phyloP scores from a whole-genome alignment of 2,797 vertebrate species.

The Erpetoichthys calabaricus region DNA sequence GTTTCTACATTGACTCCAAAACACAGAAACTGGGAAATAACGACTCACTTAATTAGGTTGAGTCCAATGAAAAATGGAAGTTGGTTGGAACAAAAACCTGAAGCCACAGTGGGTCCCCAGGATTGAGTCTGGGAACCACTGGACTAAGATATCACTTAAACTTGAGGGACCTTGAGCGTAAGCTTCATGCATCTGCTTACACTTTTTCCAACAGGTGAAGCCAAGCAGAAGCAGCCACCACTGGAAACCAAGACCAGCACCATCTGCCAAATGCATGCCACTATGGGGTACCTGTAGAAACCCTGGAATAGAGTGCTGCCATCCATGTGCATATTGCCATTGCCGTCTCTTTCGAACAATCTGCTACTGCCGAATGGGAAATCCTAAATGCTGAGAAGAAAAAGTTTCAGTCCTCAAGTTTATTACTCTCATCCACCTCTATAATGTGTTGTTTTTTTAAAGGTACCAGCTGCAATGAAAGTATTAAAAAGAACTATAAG shows the following conservation, averaged over 20 bases:
- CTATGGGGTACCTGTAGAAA: slow-evolving; percentile 61
- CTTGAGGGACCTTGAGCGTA: too few relatives aligned
- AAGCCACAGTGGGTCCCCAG: too few relatives aligned
- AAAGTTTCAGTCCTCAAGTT: too few relatives aligned
- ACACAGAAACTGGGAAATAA: too few relatives aligned
- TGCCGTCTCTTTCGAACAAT: slow-evolving; percentile 63
- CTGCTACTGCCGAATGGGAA: slow-evolving; percentile 62
- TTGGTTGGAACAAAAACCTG: too few relatives aligned
- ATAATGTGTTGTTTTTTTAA: background rate
- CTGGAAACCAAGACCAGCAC: slow-evolving; percentile 28
- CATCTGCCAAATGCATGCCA: slow-evolving; percentile 57
- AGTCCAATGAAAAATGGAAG: too few relatives aligned
- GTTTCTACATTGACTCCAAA: too few relatives aligned
- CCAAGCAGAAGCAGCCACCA: slow-evolving; percentile 17
- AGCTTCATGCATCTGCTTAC: too few relatives aligned
- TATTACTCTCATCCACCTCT: background rate
- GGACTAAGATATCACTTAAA: too few relatives aligned
- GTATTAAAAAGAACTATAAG: too few relatives aligned
- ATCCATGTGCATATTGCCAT: slow-evolving; percentile 66
- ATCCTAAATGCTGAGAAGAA: slow-evolving; percentile 53
- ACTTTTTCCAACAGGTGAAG: slow-evolving; percentile 43
- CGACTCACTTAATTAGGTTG: too few relatives aligned
- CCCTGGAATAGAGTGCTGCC: slow-evolving; percentile 54
- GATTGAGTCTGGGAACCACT: too few relatives aligned
- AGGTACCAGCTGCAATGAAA: background rate